phyloP scores from a whole-genome alignment of 1,140 invertebrate species.

The Pachypsylla venusta region DNA sequence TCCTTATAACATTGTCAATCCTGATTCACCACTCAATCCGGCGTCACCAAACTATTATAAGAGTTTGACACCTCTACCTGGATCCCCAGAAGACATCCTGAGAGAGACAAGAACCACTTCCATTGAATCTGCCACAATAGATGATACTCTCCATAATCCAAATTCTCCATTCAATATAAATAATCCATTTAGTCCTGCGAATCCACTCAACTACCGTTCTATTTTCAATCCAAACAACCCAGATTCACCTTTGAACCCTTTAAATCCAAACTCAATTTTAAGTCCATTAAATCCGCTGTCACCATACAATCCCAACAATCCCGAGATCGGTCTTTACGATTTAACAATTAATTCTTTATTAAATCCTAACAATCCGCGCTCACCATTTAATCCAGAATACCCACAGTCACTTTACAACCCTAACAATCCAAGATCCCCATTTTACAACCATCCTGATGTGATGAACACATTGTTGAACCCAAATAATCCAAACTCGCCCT shows the following conservation, averaged over 20 bases:
- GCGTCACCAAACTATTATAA: constrained; percentile 1
- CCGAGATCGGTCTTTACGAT: background rate
- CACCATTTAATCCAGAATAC: background rate
- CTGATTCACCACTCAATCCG: background rate
- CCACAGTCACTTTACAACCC: background rate
- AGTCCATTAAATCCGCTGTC: constrained; percentile 2
- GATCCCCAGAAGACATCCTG: background rate
- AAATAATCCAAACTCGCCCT: background rate
- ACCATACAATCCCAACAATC: background rate
- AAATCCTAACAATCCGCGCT: background rate
- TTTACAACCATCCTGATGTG: background rate
- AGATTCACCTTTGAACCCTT: background rate
- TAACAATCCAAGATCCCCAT: background rate
- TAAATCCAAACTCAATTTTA: background rate
- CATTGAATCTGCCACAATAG: background rate
- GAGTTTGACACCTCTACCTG: background rate
- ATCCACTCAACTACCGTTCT: background rate
- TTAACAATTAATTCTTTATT: background rate
- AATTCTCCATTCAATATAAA: background rate
- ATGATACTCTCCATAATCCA: background rate
- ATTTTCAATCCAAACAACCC: background rate
- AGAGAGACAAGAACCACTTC: background rate
- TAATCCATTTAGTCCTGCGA: background rate
- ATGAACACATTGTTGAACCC: background rate
- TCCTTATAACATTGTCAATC: background rate